These are phyloP conservation scores for Alfaro cultratus DNA, from an alignment of 2,797 vertebrate genomes.

Conservation along the genomic window DNA sequence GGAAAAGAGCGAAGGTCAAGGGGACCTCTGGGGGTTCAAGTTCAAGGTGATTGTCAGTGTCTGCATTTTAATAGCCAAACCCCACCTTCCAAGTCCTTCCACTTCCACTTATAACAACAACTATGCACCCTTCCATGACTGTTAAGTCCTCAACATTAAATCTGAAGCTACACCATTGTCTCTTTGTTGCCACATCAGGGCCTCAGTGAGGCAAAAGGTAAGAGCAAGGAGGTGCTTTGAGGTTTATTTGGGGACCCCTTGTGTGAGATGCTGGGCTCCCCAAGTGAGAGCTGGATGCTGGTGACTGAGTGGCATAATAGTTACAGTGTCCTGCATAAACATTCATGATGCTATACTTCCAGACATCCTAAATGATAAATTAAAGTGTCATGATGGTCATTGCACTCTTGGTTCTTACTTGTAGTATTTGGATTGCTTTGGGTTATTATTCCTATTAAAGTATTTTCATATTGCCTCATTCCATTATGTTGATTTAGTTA, in stretches of 20 bases:
- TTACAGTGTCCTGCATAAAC: constrained; percentile 21
- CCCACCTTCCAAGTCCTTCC: constrained; percentile 46
- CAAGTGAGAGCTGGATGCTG: background rate
- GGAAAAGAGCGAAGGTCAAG: constrained; percentile 81
- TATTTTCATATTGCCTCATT: background rate
- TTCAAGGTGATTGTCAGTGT: constrained; percentile 83
- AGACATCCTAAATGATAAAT: background rate
- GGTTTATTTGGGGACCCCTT: constrained; percentile 17
- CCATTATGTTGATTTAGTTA: background rate
- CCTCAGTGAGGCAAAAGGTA: constrained; percentile 24
- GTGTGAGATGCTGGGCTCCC: constrained; percentile 25
- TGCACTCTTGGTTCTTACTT: background rate
- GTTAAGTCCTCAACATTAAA: constrained; percentile 39
- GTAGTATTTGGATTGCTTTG: background rate
- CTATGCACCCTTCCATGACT: constrained; percentile 10
- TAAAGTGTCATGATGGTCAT: background rate
- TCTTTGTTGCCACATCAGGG: constrained; percentile 16
- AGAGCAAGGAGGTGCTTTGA: constrained; percentile 17
- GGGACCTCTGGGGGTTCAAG: constrained; percentile 80
- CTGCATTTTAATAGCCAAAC: constrained; percentile 68
- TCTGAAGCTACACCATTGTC: constrained; percentile 29
- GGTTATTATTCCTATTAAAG: background rate
- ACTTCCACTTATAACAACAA: constrained; percentile 46
- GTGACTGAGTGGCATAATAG: constrained; percentile 20
- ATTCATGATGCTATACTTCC: background rate